A percentile compares a stretch with the other conserved stretches of the same genome.
Evolutionary conservation across 2,888 invertebrate genomes (phyloP).

Genomic region (Willowsia nigromaculata): DNA sequence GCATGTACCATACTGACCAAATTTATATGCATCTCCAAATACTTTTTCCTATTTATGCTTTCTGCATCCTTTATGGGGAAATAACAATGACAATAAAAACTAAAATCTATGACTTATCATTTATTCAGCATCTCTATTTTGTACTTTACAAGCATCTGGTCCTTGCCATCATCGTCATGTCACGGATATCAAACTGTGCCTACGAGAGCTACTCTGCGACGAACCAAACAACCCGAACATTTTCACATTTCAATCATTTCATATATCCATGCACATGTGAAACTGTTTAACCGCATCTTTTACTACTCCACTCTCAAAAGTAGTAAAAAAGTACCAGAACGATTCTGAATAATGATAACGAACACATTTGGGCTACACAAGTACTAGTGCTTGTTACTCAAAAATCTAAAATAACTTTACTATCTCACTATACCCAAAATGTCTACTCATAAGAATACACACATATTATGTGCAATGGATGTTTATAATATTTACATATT

Average conservation of each 20-base stretch:
- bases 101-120: neutral
- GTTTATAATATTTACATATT: neutral
- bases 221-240: slow-evolving; percentile 17
- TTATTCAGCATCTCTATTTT: slow-evolving; percentile 51
- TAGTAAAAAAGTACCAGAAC: no score
- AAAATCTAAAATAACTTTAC: no score
- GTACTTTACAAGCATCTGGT: slow-evolving; percentile 76
- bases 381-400: no score
- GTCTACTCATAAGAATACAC: neutral
- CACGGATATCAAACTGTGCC: slow-evolving; percentile 42
- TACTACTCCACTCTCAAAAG: neutral
- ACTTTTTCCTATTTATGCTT: no score
- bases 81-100: no score
- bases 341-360: no score
- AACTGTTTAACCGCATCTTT: neutral
- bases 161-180: slow-evolving; percentile 60
- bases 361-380: no score
- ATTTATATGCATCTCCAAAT: no score
- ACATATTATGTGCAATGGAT: neutral
- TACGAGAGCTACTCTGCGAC: neutral
- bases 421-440: no score
- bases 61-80: no score
- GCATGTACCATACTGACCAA: no score
- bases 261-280: neutral
- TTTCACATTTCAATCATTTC: neutral